phyloP scores from a whole-genome alignment of 2,797 vertebrate genomes.

The Remorina albescens region DNA sequence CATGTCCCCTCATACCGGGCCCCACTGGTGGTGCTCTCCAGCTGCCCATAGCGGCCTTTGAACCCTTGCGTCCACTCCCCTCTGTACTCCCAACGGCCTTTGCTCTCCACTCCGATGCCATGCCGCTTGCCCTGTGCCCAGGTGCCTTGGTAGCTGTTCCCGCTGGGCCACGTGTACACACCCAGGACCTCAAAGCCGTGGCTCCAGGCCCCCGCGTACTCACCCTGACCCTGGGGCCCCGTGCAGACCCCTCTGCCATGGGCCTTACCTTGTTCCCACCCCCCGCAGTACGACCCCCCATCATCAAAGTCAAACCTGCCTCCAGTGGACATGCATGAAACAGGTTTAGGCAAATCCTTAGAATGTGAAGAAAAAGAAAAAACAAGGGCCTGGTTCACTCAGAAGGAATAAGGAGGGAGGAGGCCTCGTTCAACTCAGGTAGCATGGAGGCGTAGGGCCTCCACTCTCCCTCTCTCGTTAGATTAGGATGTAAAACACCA shows the following conservation, averaged over 20 bases:
- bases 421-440: conserved; percentile 62
- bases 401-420: conserved; percentile 61
- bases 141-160: conserved; percentile 97
- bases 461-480: conserved; percentile 41
- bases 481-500: conserved; percentile 41
- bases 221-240: conserved; percentile 97
- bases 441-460: conserved; percentile 68
- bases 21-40: conserved; percentile 93
- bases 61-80: conserved; percentile 99
- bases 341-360: conserved; percentile 92
- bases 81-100: conserved; percentile 97
- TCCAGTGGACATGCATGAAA: conserved; percentile 99
- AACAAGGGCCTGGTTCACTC: conserved; percentile 69
- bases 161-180: conserved; percentile 98
- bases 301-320: conserved; percentile 99
- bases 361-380: conserved; percentile 81
- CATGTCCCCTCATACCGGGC: conserved; percentile 97
- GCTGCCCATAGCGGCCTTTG: conserved; percentile 97
- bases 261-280: conserved; percentile 99
- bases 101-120: conserved; percentile 96
- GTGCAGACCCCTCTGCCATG: conserved; percentile 98
- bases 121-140: conserved; percentile 99
- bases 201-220: conserved; percentile 97
- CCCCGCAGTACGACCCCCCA: conserved; percentile 99
- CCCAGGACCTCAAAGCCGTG: conserved; percentile 98